These are phyloP conservation scores for Elephantulus edwardii DNA, from an alignment of 2,113 vertebrate species.

Conservation along the genomic window DNA sequence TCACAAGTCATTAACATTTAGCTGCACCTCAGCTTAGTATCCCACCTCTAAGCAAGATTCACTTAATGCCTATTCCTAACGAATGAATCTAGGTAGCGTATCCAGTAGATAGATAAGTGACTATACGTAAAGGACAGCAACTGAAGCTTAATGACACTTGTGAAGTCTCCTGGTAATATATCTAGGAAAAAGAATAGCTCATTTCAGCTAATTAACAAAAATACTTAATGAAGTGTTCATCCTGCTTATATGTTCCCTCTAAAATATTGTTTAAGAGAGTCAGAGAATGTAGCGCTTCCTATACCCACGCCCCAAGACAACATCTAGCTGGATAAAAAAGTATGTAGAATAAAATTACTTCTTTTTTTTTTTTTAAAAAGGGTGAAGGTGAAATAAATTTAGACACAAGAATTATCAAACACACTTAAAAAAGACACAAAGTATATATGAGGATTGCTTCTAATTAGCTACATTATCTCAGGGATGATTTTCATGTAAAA, in stretches of 20 bases:
- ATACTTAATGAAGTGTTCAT: slow-evolving; percentile 43
- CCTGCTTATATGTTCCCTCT: not conserved
- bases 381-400: slow-evolving; percentile 31
- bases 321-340: no score
- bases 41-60: not conserved
- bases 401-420: slow-evolving; percentile 28
- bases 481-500: slow-evolving; percentile 55
- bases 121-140: not conserved
- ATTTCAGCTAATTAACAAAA: slow-evolving; percentile 54
- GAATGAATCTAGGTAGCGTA: not conserved
- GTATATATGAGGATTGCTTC: not conserved
- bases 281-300: no score
- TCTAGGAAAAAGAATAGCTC: slow-evolving; percentile 26
- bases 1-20: not conserved
- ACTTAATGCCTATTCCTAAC: not conserved
- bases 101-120: not conserved
- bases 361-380: no score
- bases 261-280: slow-evolving; percentile 40
- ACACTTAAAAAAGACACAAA: slow-evolving; percentile 10
- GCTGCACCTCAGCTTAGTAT: not conserved
- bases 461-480: slow-evolving; percentile 42
- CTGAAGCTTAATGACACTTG: not conserved
- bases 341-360: no score
- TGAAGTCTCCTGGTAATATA: not conserved
- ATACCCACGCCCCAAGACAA: no score